Conservation (phyloP, 2,888 invertebrate genomes). For the Anthophora plumipes region DNA sequence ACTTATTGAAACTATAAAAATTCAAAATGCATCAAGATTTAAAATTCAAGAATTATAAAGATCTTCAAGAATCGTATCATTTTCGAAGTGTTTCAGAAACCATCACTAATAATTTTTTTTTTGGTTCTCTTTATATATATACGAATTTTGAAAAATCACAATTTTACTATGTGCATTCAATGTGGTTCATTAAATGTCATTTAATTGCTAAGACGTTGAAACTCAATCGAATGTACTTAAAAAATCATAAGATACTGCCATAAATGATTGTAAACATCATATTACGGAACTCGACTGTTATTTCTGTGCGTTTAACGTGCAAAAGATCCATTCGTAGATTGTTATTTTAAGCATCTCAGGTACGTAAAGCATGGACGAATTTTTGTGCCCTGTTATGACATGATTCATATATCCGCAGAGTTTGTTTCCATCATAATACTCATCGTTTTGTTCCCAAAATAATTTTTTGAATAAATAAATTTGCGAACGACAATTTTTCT, state of each 20-base stretch:
- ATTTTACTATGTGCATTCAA: neutral
- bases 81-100: no score
- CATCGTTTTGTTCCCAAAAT: constrained; percentile 55
- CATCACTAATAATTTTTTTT: neutral
- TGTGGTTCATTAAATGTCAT: no score
- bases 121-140: constrained; percentile 1
- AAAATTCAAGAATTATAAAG: no score
- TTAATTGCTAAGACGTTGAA: constrained; percentile 4
- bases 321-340: constrained; percentile 48
- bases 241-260: constrained; percentile 16
- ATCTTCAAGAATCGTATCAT: no score
- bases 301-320: constrained; percentile 48
- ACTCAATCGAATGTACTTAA: neutral
- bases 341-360: constrained; percentile 67
- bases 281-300: constrained; percentile 16
- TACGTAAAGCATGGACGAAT: constrained; percentile 67
- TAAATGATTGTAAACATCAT: constrained; percentile 12
- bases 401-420: constrained; percentile 25
- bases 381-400: constrained; percentile 60
- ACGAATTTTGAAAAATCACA: constrained; percentile 12
- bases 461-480: constrained; percentile 12
- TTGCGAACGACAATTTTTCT: constrained; percentile 21
- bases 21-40: no score
- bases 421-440: constrained; percentile 22
- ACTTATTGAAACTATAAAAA: no score